Evolutionary conservation across 2,888 invertebrate species (phyloP).

Genomic region (Erebia aethiops): DNA sequence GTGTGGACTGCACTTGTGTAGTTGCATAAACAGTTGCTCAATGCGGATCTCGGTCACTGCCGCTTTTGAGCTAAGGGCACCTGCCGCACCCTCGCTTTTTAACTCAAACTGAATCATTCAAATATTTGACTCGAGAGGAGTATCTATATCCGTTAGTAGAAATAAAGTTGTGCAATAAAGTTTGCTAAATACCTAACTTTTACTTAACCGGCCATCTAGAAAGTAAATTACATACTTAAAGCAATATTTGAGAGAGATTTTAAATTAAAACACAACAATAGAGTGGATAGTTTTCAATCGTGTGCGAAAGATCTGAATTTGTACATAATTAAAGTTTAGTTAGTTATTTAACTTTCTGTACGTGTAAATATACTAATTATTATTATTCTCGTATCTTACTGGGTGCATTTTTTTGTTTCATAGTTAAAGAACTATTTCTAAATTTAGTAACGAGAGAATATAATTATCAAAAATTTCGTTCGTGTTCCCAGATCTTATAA

Average conservation of each 20-base stretch:
- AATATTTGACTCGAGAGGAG: conserved; percentile 29
- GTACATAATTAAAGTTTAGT: too few relatives aligned
- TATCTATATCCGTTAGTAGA: conserved; percentile 3
- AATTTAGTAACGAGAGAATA: too few relatives aligned
- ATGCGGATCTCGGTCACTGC: conserved; percentile 80
- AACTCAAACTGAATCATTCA: conserved; percentile 34
- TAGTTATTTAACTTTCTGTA: too few relatives aligned
- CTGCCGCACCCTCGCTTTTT: conserved; percentile 53
- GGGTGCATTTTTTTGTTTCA: neutral
- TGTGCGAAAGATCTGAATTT: too few relatives aligned
- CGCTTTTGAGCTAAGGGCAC: conserved; percentile 65
- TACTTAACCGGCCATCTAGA: neutral
- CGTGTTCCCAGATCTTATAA: neutral
- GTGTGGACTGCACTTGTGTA: conserved; percentile 72
- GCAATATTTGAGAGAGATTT: too few relatives aligned
- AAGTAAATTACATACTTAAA: too few relatives aligned
- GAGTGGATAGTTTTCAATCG: too few relatives aligned
- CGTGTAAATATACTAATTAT: too few relatives aligned
- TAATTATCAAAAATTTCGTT: neutral
- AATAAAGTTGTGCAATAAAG: neutral
- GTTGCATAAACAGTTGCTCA: conserved; percentile 79
- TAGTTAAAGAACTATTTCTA: neutral
- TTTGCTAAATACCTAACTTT: neutral
- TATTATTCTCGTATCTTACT: neutral
- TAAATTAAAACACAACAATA: too few relatives aligned